A percentile compares a stretch with the other conserved stretches of the same genome.
phyloP scores from a whole-genome alignment of 1,140 invertebrate genomes.

The Orchesella cincta region DNA sequence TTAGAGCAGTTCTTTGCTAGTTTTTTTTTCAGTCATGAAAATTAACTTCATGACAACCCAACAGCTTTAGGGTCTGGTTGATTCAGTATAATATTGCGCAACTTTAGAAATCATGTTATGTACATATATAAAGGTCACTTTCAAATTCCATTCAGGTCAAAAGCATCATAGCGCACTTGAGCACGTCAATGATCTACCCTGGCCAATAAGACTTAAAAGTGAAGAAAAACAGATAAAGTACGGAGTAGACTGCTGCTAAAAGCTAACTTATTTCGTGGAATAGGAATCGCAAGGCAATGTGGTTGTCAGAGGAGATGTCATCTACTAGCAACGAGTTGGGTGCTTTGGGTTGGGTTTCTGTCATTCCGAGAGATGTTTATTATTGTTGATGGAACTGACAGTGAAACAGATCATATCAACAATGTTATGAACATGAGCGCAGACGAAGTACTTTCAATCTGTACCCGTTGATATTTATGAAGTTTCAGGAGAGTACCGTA shows the following conservation, averaged over 20 bases:
- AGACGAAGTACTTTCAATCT: not conserved
- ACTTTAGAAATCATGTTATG: not conserved
- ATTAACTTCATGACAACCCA: not conserved
- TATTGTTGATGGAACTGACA: conserved; percentile 14
- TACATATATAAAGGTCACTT: not conserved
- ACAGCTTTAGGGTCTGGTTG: not conserved
- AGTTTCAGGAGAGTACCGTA: too few species aligned
- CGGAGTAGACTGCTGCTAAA: too few species aligned
- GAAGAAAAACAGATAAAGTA: not conserved
- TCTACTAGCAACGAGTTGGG: not conserved
- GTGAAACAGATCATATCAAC: conserved; percentile 6
- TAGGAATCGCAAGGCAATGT: too few species aligned
- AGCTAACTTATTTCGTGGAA: too few species aligned
- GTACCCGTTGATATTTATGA: not conserved
- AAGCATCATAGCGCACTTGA: not conserved
- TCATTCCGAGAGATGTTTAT: not conserved
- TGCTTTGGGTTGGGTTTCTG: not conserved
- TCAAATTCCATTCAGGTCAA: conserved; percentile 18
- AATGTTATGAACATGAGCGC: not conserved
- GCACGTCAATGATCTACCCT: not conserved
- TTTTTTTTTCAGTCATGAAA: conserved; percentile 2
- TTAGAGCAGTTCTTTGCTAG: not conserved
- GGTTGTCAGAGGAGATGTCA: too few species aligned
- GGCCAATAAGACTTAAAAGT: not conserved
- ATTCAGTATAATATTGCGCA: not conserved